Evolutionary conservation across 2,797 vertebrate genomes (phyloP).

Genomic region (Trematomus bernacchii): DNA sequence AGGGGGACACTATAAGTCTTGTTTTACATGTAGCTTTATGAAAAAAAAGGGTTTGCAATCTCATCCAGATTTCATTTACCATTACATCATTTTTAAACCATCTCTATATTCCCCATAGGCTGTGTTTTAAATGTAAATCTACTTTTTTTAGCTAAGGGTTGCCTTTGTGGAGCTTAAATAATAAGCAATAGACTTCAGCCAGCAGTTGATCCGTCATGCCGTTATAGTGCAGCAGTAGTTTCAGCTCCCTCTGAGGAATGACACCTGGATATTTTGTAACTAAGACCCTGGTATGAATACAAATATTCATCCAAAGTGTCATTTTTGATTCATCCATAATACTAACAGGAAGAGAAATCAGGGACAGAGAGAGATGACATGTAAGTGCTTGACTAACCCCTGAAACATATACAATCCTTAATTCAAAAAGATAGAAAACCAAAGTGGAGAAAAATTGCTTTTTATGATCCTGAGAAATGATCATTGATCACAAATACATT

Average conservation of each 20-base stretch:
- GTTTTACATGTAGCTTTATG: not conserved
- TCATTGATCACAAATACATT: not conserved
- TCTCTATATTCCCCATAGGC: constrained; percentile 24
- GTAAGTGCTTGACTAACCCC: not conserved
- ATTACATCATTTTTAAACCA: constrained; percentile 30
- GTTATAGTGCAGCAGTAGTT: not conserved
- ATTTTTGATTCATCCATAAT: not conserved
- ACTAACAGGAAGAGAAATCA: not conserved
- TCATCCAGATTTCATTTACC: constrained; percentile 23
- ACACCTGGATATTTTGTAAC: constrained; percentile 7
- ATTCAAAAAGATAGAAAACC: not conserved
- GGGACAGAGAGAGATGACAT: not conserved
- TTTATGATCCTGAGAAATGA: constrained; percentile 8
- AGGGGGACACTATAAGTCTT: not conserved
- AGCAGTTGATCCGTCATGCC: constrained; percentile 19
- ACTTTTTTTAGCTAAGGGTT: constrained; percentile 71
- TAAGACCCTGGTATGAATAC: not conserved
- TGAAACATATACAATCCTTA: not conserved
- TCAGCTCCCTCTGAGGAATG: too few relatives aligned
- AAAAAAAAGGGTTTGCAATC: not conserved
- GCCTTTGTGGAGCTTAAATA: constrained; percentile 60
- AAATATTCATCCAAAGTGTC: not conserved
- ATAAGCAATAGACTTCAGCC: not conserved
- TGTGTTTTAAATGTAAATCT: constrained; percentile 36
- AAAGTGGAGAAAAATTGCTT: not conserved